Evolutionary conservation across 1,140 invertebrate genomes (phyloP), one percentile per base, ranked within the genome.

Genomic region (Diachasmimorpha longicaudata): DNA sequence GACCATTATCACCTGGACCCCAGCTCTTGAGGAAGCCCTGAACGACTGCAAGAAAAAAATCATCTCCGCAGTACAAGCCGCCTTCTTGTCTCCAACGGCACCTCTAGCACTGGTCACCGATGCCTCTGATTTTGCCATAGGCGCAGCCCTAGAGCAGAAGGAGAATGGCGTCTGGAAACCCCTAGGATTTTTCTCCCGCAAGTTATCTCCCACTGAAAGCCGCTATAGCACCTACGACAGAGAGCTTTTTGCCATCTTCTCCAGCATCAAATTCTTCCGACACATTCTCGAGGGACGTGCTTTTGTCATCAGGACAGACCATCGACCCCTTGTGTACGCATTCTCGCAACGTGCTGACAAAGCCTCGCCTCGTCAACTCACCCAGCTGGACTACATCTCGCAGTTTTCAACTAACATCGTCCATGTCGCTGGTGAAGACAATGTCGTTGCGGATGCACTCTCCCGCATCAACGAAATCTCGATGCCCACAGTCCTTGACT

Each of bases 211-310:
- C 16, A 68, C 82, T 0, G 79, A 90, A 78, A 46, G 73, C 19
- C 84, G 85, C 31, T 89, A 89, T 55, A 81, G 80, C 11, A 81
- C 86, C 2, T 90, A 87, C 79, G 88, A 90, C 74, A 72, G 86
- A 6, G 89, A 91, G 79, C 77, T 91, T 0, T 70, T 90, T 5
- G 90, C 87, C 0, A 85, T 89, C 21, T 91, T 90, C 78, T 70
- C 78, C 13, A 81, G 82, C 8, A 77, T 90, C 0, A 82, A 87
- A 74, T 83, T 87, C 69, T 91, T 91, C 76, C 79, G 81, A 9
- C 82, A 89, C 70, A 79, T 87, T 31, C 31, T 91, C 0, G 87
- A 90, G 82, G 87, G 80, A 19, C 78, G 83, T 75, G 8, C 31
- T 16, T 86, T 89, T 58, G 77, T 66, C 0, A 80, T 90, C 8